These are phyloP conservation scores for Holocentrus rufus DNA, from an alignment of 2,797 vertebrate genomes.

Conservation along the genomic window DNA sequence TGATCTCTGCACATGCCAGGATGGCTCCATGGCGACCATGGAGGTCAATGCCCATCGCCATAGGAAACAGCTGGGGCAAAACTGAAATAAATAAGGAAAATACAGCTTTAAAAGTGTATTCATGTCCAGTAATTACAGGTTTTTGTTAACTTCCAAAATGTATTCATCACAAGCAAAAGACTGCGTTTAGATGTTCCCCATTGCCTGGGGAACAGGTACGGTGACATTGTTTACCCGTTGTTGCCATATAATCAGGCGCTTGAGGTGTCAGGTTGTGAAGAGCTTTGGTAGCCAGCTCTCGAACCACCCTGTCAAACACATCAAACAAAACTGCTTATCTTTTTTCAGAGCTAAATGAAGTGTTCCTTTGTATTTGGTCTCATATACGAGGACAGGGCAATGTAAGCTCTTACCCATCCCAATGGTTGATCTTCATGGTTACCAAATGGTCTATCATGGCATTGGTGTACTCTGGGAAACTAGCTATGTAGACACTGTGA, in stretches of 20 bases:
- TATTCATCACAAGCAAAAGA: background rate
- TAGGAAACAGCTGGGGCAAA: slow-evolving; percentile 86
- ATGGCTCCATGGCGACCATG: slow-evolving; percentile 92
- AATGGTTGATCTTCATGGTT: slow-evolving; percentile 91
- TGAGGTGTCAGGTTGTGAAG: slow-evolving; percentile 89
- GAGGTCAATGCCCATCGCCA: slow-evolving; percentile 88
- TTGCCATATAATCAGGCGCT: slow-evolving; percentile 88
- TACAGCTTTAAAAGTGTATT: background rate
- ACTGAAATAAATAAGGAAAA: slow-evolving; percentile 77
- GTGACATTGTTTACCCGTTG: slow-evolving; percentile 82
- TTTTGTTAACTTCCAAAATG: background rate
- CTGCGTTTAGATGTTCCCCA: slow-evolving; percentile 15
- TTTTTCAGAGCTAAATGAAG: background rate
- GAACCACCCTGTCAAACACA: slow-evolving; percentile 82
- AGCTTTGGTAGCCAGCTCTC: slow-evolving; percentile 89
- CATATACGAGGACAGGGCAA: background rate
- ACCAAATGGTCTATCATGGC: slow-evolving; percentile 93
- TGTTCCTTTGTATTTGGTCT: background rate
- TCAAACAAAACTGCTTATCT: too few species aligned
- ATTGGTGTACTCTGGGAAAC: slow-evolving; percentile 93
- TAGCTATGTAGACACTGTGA: slow-evolving; percentile 87
- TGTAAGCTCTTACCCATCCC: slow-evolving; percentile 86
- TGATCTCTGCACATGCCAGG: slow-evolving; percentile 92
- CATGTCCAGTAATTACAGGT: slow-evolving; percentile 2
- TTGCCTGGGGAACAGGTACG: slow-evolving; percentile 48